phyloP scores from a whole-genome alignment of 1,140 invertebrate genomes.

The Cydia pomonella region DNA sequence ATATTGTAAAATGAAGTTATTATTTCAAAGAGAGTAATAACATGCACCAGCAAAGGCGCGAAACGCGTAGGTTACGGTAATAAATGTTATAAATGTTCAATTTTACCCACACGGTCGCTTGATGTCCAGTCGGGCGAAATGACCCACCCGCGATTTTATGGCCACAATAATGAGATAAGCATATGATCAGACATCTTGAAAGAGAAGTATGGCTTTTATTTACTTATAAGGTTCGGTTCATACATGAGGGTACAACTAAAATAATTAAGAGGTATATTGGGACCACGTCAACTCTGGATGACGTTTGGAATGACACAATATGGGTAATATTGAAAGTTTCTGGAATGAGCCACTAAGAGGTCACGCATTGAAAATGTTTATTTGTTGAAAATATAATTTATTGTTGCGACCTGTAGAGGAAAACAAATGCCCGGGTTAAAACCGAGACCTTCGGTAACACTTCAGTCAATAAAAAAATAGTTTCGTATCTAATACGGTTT shows the following conservation, averaged over 20 bases:
- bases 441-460: too few relatives aligned
- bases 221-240: background rate
- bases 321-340: too few relatives aligned
- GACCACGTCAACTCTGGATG: too few relatives aligned
- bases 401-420: too few relatives aligned
- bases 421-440: too few relatives aligned
- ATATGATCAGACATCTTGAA: background rate
- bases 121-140: background rate
- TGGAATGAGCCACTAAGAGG: too few relatives aligned
- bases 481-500: too few relatives aligned
- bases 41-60: conserved; percentile 10
- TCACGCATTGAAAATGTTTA: too few relatives aligned
- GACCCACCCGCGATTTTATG: conserved; percentile 13
- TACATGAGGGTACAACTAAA: background rate
- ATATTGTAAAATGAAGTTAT: conserved; percentile 6
- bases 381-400: too few relatives aligned
- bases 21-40: conserved; percentile 5
- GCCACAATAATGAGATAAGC: background rate
- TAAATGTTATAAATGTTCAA: background rate
- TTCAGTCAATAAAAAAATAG: too few relatives aligned
- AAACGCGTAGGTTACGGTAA: conserved; percentile 14
- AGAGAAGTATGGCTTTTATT: background rate
- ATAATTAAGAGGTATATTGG: too few relatives aligned
- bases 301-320: too few relatives aligned
- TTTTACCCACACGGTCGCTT: conserved; percentile 15